Conservation (phyloP, 2,797 vertebrate genomes). For the Zalophus californianus region DNA sequence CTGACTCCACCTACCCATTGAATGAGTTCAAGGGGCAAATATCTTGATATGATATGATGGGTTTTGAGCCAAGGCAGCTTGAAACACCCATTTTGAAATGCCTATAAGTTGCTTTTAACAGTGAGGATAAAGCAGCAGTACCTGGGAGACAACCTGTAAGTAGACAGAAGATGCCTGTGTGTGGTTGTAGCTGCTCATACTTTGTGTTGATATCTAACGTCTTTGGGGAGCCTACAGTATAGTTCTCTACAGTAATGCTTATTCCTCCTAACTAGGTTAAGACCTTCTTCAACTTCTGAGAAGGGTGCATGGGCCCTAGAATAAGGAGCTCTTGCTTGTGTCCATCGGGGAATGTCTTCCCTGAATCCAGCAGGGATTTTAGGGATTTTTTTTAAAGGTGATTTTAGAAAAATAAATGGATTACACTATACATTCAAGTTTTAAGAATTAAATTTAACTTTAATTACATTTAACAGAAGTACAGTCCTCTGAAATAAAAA, state of each 20-base stretch:
- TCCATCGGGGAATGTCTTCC: not conserved
- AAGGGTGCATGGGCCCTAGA: not conserved
- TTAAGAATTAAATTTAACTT: conserved; percentile 30
- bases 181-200: not conserved
- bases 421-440: not conserved
- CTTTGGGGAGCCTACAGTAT: not conserved
- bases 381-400: not conserved
- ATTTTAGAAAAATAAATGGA: conserved; percentile 36
- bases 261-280: not conserved
- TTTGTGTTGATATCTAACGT: not conserved
- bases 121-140: not conserved
- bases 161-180: not conserved
- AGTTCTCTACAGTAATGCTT: not conserved
- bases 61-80: not conserved
- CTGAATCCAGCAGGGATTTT: not conserved
- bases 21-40: not conserved
- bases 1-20: not conserved
- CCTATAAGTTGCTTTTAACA: not conserved
- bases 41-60: not conserved
- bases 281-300: not conserved
- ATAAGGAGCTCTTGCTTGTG: not conserved
- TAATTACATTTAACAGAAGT: not conserved
- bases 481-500: conserved; percentile 38
- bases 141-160: not conserved
- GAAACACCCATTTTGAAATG: not conserved